Percentiles rank a stretch among this genome's conserved stretches.
phyloP scores from a whole-genome alignment of 2,113 vertebrate genomes.

The Chloropsis hardwickii region DNA sequence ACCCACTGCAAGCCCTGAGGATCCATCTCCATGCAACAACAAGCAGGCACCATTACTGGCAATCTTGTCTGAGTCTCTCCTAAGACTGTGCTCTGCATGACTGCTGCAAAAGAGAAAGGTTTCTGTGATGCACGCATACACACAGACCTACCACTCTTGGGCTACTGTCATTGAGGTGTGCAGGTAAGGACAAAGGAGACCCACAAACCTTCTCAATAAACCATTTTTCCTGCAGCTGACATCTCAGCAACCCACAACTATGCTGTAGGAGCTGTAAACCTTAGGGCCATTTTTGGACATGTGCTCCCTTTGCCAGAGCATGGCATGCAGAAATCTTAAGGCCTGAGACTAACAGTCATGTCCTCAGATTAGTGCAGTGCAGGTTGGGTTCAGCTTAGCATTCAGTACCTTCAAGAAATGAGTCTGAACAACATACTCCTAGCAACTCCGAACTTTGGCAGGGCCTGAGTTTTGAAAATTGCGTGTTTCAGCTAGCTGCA shows the following conservation, averaged over 20 bases:
- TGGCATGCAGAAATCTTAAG: neutral
- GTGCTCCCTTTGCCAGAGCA: neutral
- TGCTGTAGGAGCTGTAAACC: neutral
- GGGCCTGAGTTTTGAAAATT: neutral
- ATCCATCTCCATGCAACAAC: neutral
- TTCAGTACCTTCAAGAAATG: neutral
- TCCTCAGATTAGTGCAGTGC: neutral
- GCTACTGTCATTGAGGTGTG: neutral
- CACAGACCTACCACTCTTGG: too few relatives aligned
- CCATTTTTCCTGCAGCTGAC: neutral
- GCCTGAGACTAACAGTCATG: neutral
- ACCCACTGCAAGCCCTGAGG: neutral
- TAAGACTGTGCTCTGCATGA: neutral
- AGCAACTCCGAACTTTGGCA: neutral
- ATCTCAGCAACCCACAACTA: neutral
- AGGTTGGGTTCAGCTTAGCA: neutral
- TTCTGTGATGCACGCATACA: neutral
- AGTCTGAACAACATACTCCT: neutral
- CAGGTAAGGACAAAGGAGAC: neutral
- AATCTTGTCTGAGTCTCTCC: neutral
- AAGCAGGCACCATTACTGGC: too few relatives aligned
- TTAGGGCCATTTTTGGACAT: neutral
- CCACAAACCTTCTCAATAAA: neutral
- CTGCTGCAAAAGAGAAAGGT: neutral
- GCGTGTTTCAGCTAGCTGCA: neutral